A percentile compares a stretch with the other conserved stretches of the same genome.
Evolutionary conservation across 2,797 vertebrate species (phyloP).

Genomic region (Thaleichthys pacificus): DNA sequence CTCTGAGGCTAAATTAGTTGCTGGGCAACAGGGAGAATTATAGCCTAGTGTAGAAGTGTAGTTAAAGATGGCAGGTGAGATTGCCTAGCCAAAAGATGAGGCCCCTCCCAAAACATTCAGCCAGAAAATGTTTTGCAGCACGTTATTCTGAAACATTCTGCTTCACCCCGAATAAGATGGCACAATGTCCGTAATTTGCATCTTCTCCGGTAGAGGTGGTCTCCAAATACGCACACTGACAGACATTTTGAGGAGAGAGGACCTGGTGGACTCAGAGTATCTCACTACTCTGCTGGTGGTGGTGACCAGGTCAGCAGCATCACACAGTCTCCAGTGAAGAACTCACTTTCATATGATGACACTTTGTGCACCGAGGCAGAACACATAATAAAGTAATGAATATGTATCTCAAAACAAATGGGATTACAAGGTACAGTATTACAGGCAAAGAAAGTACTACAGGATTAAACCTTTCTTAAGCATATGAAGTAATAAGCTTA

Average conservation of each 20-base stretch:
- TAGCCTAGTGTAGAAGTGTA: too few relatives aligned
- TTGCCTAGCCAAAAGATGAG: too few relatives aligned
- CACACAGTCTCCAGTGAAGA: background rate
- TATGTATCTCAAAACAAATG: background rate
- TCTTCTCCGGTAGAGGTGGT: conserved; percentile 73
- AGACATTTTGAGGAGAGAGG: conserved; percentile 86
- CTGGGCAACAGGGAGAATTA: background rate
- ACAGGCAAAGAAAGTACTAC: too few relatives aligned
- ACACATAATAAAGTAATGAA: background rate
- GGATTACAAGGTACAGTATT: background rate
- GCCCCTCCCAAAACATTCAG: too few relatives aligned
- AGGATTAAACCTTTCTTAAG: too few relatives aligned
- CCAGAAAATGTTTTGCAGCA: too few relatives aligned
- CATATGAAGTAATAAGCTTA: too few relatives aligned
- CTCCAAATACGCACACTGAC: conserved; percentile 84
- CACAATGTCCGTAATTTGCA: background rate
- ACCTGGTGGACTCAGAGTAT: conserved; percentile 92
- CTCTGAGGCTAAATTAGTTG: background rate
- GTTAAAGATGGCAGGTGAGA: too few relatives aligned
- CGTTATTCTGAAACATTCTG: too few relatives aligned
- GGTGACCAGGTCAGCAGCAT: conserved; percentile 80
- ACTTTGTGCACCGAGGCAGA: too few relatives aligned
- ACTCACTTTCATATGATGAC: too few relatives aligned
- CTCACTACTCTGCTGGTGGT: conserved; percentile 91
- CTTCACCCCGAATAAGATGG: too few relatives aligned